Evolutionary conservation across 2,888 invertebrate species (phyloP), one percentile per base, ranked within the genome.

Genomic region (Scaptomyza tumidula): DNA sequence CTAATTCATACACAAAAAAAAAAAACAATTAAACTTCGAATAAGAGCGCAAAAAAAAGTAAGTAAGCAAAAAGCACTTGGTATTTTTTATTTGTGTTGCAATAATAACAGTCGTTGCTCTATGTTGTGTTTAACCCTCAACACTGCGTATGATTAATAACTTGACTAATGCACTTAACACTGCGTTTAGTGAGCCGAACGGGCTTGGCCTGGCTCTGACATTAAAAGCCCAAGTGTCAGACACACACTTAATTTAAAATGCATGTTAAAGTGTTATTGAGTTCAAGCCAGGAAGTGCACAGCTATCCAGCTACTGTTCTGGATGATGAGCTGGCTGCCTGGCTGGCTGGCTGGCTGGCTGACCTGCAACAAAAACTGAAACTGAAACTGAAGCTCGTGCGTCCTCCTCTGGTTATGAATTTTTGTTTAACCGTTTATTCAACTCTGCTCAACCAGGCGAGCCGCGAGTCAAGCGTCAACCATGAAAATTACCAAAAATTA

Each of bases 221-320:
- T 77, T 71, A 69, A 77, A 41, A 68, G 67, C 71, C 74, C 70
- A 77, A 85, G 85, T 85, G 83, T 75, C 67, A 45, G 64, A 27
- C 63, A 60, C 69, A 48, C 50, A 86, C 76, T 83, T 86, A 86
- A 85, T 81, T 86, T 76, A 81, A 86, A 83, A 83, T 77, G 87
- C 82, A 86, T 83, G 79, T 83, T 85, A 65, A 83, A 77, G 71
- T 57, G 69, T 63, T 82, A 84, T 85, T 78, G 75, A 85, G 65
- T 44, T 68, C 33, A 65, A 84, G 75, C 86, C 86, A 86, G 86
- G 81, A 82, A 82, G 86, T 84, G 59, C 53, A 31, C 9, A 50
- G n/a, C 33, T 35, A 6, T 10, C 50, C 67, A 48, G 69, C 67
- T 53, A 66, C 50, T 67, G 44, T 57, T 63, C 62, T 73, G 54